Base-by-base conservation (phyloP, 2,113 vertebrate species). In the Mungos mungo region DNA sequence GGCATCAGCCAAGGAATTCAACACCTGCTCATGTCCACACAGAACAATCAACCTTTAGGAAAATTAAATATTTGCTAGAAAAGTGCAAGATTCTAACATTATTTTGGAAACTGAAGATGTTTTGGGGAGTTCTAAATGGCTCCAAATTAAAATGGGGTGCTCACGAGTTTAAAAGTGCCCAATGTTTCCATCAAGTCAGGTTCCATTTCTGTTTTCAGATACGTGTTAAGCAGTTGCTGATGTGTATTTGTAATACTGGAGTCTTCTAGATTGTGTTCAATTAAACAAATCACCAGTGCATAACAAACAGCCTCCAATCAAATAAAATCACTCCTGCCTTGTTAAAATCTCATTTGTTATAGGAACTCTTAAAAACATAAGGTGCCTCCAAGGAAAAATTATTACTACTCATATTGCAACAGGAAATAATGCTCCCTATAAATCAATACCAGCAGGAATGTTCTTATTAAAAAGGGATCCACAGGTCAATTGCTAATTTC, bases 271-370 rank as follows among this genome's bases (percentile, higher is more conserved):
- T 71, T 1, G 16, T 57, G 74, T 97, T 96, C 90, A 97, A 95
- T 97, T 97, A 98, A 96, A 96, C 71, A 97, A 89, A 90, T 96
- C 88, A 69, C 93, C 52, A 29, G 77, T 81, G 93, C 94, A 60
- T 92, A 96, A 41, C 93, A 93, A 96, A 96, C 41, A 81, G 91
- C 47, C 63, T 90, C 90, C 94, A 68, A 92, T 95, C 95, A 68
- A 66, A 82, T 93, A 66, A 91, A 97, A 97, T 97, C 68, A 90
- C 95, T 98, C 90, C 66, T 94, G 63, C 88, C 93, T 98, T 97
- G 95, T 98, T 98, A 97, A 97, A 98, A 88, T 94, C 86, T 92
- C 93, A 97, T 98, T 97, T 95, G 94, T 98, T 97, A 97, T 14
- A 88, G 65, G 90, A 93, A 95, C 84, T 96, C 79, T 97, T 96